A percentile compares a stretch with the other conserved stretches of the same genome.
phyloP scores from a whole-genome alignment of 2,113 vertebrate species.

The Lynx canadensis region DNA sequence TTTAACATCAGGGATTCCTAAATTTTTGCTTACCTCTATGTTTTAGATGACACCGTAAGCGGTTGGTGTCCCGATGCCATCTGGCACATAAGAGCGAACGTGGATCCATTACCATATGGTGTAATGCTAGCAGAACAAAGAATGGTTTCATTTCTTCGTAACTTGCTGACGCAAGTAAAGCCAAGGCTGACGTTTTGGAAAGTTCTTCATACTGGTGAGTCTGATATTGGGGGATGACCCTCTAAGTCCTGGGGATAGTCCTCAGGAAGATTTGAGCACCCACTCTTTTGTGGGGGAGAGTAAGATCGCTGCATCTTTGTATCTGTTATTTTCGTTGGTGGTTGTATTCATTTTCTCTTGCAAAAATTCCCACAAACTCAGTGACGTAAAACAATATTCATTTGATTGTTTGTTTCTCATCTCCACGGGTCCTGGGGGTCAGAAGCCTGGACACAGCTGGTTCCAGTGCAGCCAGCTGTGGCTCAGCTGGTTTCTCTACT shows the following conservation, averaged over 20 bases:
- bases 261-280: neutral
- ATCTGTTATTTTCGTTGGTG: neutral
- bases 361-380: neutral
- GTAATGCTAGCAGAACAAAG: neutral
- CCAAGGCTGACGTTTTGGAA: neutral
- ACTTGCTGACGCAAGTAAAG: neutral
- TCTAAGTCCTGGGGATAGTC: neutral
- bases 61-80: neutral
- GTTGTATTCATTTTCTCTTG: neutral
- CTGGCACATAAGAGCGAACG: neutral
- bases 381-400: neutral
- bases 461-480: no score
- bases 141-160: neutral
- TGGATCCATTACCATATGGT: neutral
- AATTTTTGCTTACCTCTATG: neutral
- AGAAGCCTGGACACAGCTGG: neutral
- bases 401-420: neutral
- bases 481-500: neutral
- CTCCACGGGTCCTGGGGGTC: neutral
- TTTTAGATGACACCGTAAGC: constrained; percentile 3
- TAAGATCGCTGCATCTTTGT: neutral
- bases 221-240: neutral
- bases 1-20: constrained; percentile 27
- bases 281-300: no score
- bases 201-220: neutral